Percentiles rank a stretch among this genome's conserved stretches.
These are phyloP conservation scores for Scelioninae gen. 2 DNA, from an alignment of 2,888 invertebrate species.

Conservation along the genomic window DNA sequence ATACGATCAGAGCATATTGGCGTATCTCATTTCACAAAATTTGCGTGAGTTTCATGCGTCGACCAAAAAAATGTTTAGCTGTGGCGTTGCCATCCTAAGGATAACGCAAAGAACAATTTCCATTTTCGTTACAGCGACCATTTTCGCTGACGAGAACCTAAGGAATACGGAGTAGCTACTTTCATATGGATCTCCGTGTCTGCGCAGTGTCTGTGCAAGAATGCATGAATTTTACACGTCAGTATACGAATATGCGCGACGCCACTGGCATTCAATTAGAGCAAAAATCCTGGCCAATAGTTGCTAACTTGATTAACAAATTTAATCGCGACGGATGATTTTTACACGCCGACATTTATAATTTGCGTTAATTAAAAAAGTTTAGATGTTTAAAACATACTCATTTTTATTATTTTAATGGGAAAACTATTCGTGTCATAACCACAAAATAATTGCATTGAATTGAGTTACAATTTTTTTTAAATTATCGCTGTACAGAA, in stretches of 20 bases:
- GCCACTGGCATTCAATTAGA: slow-evolving; percentile 46
- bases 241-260: slow-evolving; percentile 32
- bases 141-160: slow-evolving; percentile 50
- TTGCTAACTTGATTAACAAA: slow-evolving; percentile 38
- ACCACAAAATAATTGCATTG: too few species aligned
- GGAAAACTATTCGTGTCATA: too few species aligned
- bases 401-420: too few species aligned
- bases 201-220: slow-evolving; percentile 34
- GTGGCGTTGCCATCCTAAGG: slow-evolving; percentile 32
- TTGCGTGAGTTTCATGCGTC: slow-evolving; percentile 34
- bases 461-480: too few species aligned
- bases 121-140: slow-evolving; percentile 54
- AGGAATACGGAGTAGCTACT: slow-evolving; percentile 51
- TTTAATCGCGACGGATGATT: neutral
- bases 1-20: slow-evolving; percentile 44
- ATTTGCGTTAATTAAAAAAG: slow-evolving; percentile 4
- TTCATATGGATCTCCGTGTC: slow-evolving; percentile 33
- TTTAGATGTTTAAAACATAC: slow-evolving; percentile 2
- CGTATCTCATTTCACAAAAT: slow-evolving; percentile 44
- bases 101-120: slow-evolving; percentile 48
- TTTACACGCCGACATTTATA: neutral
- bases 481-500: too few species aligned
- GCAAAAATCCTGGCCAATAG: slow-evolving; percentile 38
- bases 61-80: slow-evolving; percentile 48
- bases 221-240: slow-evolving; percentile 52